Base-by-base conservation (phyloP, 1,140 invertebrate genomes). In the Ceratoteleas bidentatus region DNA sequence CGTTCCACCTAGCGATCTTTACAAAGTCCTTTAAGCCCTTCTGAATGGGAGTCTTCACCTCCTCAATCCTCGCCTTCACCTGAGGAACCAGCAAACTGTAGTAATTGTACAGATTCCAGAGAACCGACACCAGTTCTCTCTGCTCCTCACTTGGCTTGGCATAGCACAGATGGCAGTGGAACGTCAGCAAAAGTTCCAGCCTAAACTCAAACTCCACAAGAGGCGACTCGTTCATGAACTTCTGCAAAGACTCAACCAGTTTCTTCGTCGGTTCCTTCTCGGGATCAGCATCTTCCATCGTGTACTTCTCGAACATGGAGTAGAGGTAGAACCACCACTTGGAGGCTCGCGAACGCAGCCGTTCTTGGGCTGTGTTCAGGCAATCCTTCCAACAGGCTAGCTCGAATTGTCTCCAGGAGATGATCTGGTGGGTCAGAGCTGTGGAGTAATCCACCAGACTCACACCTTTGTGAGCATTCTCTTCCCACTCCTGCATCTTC, bases 1-100 rank as follows among this genome's bases (percentile, higher is more conserved):
- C 98, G 87, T 97, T 98, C 96, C 98, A 99, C 36, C 96, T 93
- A n/a, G 95, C 96, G 49, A 99, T 99, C 88, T 99, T 99, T 0
- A 99, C 96, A 88, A 97, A 98, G 74, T 98, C 97, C 76, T 96
- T 96, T 0, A 99, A 87, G 89, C 98, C 96, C 91, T 98, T 98
- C 83, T 99, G 97, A 70, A 99, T 96, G 0, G 97, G 97, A 0
- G 92, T 85, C 61, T 95, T 93, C 6, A 95, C 90, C 5, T 93
- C 92, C 15, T 94, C 93, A 1, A 98, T 94, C 58, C 93, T 92
- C 0, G 92, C 90, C 0, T 91, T 86, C 0, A 99, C 93, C 84
- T 93, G 92, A 0, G 90, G 76, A 0, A 91, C 82, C 87, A 98
- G 99, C 87, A 98, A 96, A 0, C 90, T 88, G 86, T 98, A 99